Evolutionary conservation across 2,888 invertebrate genomes (phyloP).

Genomic region (Notocelia uddmanniana): DNA sequence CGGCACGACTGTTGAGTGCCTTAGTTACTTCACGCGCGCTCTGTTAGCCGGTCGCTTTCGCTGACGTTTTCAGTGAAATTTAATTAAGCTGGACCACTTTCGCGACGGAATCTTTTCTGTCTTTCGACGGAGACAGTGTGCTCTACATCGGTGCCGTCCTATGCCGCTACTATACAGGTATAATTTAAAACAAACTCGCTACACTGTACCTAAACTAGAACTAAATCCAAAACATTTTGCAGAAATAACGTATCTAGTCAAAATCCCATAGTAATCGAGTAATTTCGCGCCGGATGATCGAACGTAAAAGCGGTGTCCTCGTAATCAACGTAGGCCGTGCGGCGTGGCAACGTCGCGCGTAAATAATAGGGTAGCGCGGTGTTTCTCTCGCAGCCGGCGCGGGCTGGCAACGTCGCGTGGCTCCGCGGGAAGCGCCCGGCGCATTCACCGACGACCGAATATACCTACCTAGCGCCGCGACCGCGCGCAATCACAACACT

Average conservation of each 20-base stretch:
- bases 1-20: slow-evolving; percentile 83
- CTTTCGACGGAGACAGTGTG: slow-evolving; percentile 38
- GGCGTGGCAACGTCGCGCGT: slow-evolving; percentile 84
- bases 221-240: slow-evolving; percentile 31
- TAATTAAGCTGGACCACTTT: slow-evolving; percentile 49
- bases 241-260: slow-evolving; percentile 34
- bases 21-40: slow-evolving; percentile 83
- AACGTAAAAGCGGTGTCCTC: slow-evolving; percentile 86
- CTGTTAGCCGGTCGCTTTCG: slow-evolving; percentile 77
- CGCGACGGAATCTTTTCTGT: slow-evolving; percentile 27
- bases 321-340: slow-evolving; percentile 85
- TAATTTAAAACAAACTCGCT: slow-evolving; percentile 44
- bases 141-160: slow-evolving; percentile 25
- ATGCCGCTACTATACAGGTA: slow-evolving; percentile 61
- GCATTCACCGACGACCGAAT: slow-evolving; percentile 72
- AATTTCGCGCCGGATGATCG: slow-evolving; percentile 77
- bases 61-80: slow-evolving; percentile 65
- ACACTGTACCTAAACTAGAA: slow-evolving; percentile 19
- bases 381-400: slow-evolving; percentile 85
- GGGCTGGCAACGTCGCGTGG: slow-evolving; percentile 79
- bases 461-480: slow-evolving; percentile 69
- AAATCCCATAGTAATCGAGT: slow-evolving; percentile 61
- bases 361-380: slow-evolving; percentile 86
- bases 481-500: slow-evolving; percentile 65
- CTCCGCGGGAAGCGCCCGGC: slow-evolving; percentile 53